Evolutionary conservation across 2,888 invertebrate species (phyloP).

Genomic region (Cerastis leucographa): DNA sequence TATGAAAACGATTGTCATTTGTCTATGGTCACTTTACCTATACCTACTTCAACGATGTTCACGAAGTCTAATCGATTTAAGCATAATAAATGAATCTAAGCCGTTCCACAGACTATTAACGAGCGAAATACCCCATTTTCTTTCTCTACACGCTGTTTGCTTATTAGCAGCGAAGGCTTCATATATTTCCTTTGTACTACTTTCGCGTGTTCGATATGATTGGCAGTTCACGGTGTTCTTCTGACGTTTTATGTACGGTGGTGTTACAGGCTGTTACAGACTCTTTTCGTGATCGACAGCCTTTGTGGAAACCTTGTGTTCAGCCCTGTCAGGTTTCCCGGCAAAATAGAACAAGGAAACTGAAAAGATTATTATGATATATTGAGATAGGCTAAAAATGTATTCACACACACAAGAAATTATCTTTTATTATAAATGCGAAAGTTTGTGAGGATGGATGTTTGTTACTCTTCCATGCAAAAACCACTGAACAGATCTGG

Average conservation of each 20-base stretch:
- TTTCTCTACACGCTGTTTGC: constrained; percentile 14
- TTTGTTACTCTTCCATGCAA: neutral
- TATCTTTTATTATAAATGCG: neutral
- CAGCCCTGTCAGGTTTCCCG: constrained; percentile 9
- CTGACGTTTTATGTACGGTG: constrained; percentile 14
- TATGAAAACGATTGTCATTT: neutral
- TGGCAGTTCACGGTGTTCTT: constrained; percentile 25
- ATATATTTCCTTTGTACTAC: constrained; percentile 43
- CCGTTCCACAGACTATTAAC: constrained; percentile 11
- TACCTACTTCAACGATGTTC: neutral
- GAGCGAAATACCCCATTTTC: constrained; percentile 5
- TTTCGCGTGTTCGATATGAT: constrained; percentile 48
- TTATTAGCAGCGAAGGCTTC: constrained; percentile 28
- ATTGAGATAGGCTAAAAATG: neutral
- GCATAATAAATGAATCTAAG: constrained; percentile 53
- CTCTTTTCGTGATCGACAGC: constrained; percentile 25
- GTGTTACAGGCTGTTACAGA: neutral
- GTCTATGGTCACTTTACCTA: neutral
- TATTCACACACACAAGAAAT: neutral
- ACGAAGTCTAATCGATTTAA: constrained; percentile 38
- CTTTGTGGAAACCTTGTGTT: constrained; percentile 11
- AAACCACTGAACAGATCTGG: neutral
- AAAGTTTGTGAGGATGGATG: neutral
- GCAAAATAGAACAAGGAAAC: constrained; percentile 11
- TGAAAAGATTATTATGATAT: no score